Evolutionary conservation across 1,140 invertebrate species (phyloP), one percentile per base, ranked within the genome.

Genomic region (Heterodera schachtii): DNA sequence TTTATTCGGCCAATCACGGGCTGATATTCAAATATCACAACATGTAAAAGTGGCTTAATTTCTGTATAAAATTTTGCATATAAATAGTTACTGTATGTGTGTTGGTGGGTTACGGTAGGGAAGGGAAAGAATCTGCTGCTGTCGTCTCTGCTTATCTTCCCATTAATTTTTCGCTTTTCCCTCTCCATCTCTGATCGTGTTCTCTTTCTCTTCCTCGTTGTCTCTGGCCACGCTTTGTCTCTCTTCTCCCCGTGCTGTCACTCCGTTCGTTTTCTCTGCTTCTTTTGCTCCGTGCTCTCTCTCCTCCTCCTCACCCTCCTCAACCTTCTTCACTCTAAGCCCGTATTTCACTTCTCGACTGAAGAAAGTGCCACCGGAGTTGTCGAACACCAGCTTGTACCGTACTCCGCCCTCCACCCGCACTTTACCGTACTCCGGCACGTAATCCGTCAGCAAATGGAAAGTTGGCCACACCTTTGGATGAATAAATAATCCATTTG

Each of bases 371-470:
- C 84, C 80, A 52, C 81, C 81, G 46, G 81, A 21, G 43, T 85
- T 85, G 66, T 85, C 84, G 57, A 85, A 85, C 49, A 86, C 73
- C 44, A 85, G 64, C 44, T 66, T 75, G 57, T 86, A 82, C 11
- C 60, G 74, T 43, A 79, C 75, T 8, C 57, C 47, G 31, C 70
- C 44, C 44, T 86, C 57, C 41, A 79, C 74, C 60, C n/a, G 16
- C 8, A 85, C 44, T 13, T 41, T 66, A 49, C 79, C 80, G 21
- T 57, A 85, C 77, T 85, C 84, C 1, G 84, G 84, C 4, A 85
- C 84, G 66, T 81, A 81, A 66, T 85, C 84, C 8, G 84, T 85
- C 21, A 73, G 75, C 49, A 85, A 19, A 16, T 81, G 80, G 49
- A 86, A 75, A 8, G 74, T 44, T 11, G 84, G 77, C 75, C 80